Conservation (phyloP, 2,888 invertebrate species). For the Drosophila limbata region DNA sequence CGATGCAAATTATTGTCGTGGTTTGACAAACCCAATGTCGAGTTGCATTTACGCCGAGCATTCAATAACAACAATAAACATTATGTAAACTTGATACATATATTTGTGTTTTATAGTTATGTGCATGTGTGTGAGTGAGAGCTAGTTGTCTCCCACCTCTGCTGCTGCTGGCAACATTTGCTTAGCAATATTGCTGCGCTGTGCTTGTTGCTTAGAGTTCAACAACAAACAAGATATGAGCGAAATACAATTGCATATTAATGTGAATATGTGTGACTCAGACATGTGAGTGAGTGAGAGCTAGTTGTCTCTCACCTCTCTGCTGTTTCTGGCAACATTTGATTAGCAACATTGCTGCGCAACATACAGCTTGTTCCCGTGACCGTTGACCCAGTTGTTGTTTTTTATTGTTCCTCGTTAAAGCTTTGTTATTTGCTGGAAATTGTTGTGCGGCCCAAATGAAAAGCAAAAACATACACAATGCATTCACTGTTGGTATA, state of each 20-base stretch:
- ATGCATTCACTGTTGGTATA: too few relatives aligned
- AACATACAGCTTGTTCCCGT: too few relatives aligned
- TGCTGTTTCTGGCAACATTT: constrained; percentile 22
- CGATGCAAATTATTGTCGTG: constrained; percentile 83
- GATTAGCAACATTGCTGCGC: constrained; percentile 27
- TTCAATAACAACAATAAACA: constrained; percentile 48
- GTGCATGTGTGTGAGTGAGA: neutral
- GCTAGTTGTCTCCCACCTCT: neutral
- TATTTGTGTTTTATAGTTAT: too few relatives aligned
- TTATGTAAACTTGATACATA: constrained; percentile 52
- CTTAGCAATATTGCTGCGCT: constrained; percentile 25
- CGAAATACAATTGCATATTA: too few relatives aligned
- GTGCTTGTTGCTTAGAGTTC: neutral
- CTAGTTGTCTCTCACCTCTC: neutral
- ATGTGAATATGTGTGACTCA: neutral
- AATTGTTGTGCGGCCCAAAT: too few relatives aligned
- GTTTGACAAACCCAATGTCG: constrained; percentile 85
- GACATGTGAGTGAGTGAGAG: too few relatives aligned
- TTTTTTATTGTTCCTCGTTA: neutral
- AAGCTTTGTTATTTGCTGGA: neutral
- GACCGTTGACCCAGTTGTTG: too few relatives aligned
- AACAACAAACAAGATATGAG: too few relatives aligned
- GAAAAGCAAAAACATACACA: too few relatives aligned
- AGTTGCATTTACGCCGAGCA: constrained; percentile 69
- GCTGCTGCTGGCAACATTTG: constrained; percentile 22